Conservation (phyloP, 1,140 invertebrate species). For the Lordiphosa stackelbergi region DNA sequence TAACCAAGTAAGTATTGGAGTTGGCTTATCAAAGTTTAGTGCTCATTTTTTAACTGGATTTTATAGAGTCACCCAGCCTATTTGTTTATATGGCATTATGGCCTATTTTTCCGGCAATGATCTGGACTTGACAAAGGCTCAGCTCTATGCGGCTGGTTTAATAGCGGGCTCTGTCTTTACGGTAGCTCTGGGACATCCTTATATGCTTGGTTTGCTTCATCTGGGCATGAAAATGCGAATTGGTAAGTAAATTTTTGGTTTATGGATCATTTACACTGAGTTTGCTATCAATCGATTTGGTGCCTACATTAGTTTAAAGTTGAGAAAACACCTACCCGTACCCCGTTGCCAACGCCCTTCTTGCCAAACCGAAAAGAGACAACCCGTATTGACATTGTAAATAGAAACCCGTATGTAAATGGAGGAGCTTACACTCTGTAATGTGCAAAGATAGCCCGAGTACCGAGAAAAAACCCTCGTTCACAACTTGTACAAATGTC, state of each 20-base stretch:
- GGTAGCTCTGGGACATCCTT: slow-evolving; percentile 80
- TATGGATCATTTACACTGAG: background rate
- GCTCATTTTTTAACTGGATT: too few relatives aligned
- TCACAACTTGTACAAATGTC: too few relatives aligned
- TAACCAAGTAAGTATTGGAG: slow-evolving; percentile 39
- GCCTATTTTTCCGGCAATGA: slow-evolving; percentile 54
- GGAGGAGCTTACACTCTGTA: too few relatives aligned
- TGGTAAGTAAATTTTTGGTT: slow-evolving; percentile 36
- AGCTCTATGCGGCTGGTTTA: slow-evolving; percentile 81
- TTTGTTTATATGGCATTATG: slow-evolving; percentile 55
- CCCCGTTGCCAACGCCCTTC: too few relatives aligned
- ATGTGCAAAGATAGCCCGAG: too few relatives aligned
- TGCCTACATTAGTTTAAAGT: too few relatives aligned
- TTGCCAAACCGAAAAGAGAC: too few relatives aligned
- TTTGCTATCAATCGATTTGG: too few relatives aligned
- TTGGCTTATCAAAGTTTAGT: background rate
- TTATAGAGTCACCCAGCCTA: slow-evolving; percentile 51
- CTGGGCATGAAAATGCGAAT: slow-evolving; percentile 71
- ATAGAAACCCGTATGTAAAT: too few relatives aligned
- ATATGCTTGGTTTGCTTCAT: slow-evolving; percentile 80
- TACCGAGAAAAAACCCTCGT: too few relatives aligned
- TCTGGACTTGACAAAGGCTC: slow-evolving; percentile 73
- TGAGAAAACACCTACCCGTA: too few relatives aligned
- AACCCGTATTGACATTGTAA: too few relatives aligned
- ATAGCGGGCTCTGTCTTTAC: slow-evolving; percentile 78